Percentiles rank a stretch among this genome's conserved stretches.
These are phyloP conservation scores for Leptonema lineaticorne DNA, from an alignment of 1,140 invertebrate genomes.

Conservation along the genomic window DNA sequence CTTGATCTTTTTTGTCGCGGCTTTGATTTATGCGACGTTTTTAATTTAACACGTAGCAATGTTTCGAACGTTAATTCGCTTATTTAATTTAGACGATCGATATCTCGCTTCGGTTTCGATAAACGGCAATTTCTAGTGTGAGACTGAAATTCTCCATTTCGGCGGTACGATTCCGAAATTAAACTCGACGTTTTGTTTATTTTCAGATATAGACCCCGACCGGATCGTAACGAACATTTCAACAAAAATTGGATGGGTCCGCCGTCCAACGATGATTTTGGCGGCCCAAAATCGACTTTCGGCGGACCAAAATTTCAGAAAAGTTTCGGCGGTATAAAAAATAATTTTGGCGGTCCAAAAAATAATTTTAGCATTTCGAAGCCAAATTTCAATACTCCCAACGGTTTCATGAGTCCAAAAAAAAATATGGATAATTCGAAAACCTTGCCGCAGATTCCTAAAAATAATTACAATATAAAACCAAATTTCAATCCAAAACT, in stretches of 20 bases:
- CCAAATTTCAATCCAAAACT: constrained; percentile 57
- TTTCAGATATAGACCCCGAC: constrained; percentile 57
- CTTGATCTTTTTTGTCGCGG: too few relatives aligned
- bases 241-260: constrained; percentile 56
- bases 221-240: constrained; percentile 63
- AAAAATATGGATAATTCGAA: constrained; percentile 45
- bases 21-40: too few relatives aligned
- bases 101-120: too few relatives aligned
- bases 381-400: constrained; percentile 48
- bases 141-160: too few relatives aligned
- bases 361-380: constrained; percentile 58
- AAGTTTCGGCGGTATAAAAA: constrained; percentile 52
- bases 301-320: constrained; percentile 51
- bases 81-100: too few relatives aligned
- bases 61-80: too few relatives aligned
- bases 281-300: constrained; percentile 54
- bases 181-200: too few relatives aligned
- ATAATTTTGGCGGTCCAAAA: constrained; percentile 52
- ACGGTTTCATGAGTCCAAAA: constrained; percentile 56
- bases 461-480: constrained; percentile 46
- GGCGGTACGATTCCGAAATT: too few relatives aligned
- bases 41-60: too few relatives aligned
- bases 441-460: constrained; percentile 47
- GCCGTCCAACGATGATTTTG: constrained; percentile 53
- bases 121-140: too few relatives aligned